Base-by-base conservation (phyloP, 2,113 vertebrate species). In the Brachyhypopomus gauderio region DNA sequence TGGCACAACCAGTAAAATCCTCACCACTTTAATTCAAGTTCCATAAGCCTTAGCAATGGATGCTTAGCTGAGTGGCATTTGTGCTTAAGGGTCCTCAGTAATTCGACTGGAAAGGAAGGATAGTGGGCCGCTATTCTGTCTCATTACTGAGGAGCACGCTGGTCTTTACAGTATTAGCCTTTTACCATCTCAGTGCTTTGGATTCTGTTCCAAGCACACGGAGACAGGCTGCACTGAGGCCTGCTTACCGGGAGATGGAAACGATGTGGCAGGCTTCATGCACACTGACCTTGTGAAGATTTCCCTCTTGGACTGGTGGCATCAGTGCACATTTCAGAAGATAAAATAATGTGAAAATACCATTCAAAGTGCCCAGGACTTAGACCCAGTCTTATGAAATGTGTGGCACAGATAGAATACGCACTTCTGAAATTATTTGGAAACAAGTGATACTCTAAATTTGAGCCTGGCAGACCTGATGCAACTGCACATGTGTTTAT, bases 1-100 rank as follows among this genome's bases (percentile, higher is more conserved):
- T 58, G 63, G 76, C 19, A 70, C 30, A 67, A 9, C 63, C 56
- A 58, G 45, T 78, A 69, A 78, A 58, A 66, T 1, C 25, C 25
- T 55, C 66, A 22, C 2, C 23, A 34, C 19, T 66, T 25, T 19
- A 38, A 64, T 48, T 52, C 25, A 62, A 20, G 34, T 63, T 63
- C 23, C 25, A 77, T 17, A 34, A 66, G 4, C 30, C 25, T 52
- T 52, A 52, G 45, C 45, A 52, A 52, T 14, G 45, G 12, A 52
- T 14, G 45, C 12, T 52, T 52, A 52, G 45, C 41, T 45, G 1
- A 8, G 41, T 45, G 41, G 6, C 45, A 52, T 52, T 52, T 52
- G 45, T 52, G 45, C 8, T 52, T 52, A 52, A 52, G 45, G 45
- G 45, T 52, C 5, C 45, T 52, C 9, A 14, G 45, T 14, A 52